Percentiles rank a stretch among this genome's conserved stretches.
phyloP scores from a whole-genome alignment of 1,140 invertebrate genomes.

The Apis dorsata region DNA sequence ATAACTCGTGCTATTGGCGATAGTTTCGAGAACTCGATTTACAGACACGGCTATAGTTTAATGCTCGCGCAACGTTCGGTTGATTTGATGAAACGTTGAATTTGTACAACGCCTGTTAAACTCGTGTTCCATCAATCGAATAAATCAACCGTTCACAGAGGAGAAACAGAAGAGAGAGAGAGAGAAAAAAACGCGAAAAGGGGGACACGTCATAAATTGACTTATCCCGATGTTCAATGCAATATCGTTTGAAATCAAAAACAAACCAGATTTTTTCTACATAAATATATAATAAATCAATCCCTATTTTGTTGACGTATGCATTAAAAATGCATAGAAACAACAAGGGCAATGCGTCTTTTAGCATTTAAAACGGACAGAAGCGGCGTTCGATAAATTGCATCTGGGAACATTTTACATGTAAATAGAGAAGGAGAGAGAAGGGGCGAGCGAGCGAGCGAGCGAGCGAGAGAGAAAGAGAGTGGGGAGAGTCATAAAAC shows the following conservation, averaged over 20 bases:
- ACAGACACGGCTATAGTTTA: not conserved
- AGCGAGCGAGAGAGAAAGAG: not conserved
- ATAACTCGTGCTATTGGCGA: not conserved
- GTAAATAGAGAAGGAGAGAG: conserved; percentile 32
- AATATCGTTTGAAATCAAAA: not conserved
- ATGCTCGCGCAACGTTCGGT: not conserved
- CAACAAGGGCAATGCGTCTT: conserved; percentile 29
- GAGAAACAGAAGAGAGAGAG: not conserved
- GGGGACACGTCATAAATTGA: conserved; percentile 19
- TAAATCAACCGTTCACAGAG: conserved; percentile 5
- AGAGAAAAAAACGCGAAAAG: not conserved
- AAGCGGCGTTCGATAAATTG: conserved; percentile 34
- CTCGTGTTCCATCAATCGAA: not conserved
- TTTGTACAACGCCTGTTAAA: conserved; percentile 7
- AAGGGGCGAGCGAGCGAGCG: not conserved
- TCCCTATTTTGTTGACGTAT: conserved; percentile 18
- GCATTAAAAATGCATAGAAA: conserved; percentile 45
- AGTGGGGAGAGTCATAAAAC: not conserved
- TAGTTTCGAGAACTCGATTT: not conserved
- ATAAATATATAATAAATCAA: conserved; percentile 35
- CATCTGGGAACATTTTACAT: conserved; percentile 35
- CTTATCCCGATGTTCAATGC: conserved; percentile 6
- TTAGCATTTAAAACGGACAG: conserved; percentile 31
- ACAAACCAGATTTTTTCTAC: too few relatives aligned
- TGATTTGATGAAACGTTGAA: conserved; percentile 5